Evolutionary conservation across 2,113 vertebrate species (phyloP), one percentile per base, ranked within the genome.

Genomic region (Shinisaurus crocodilurus): DNA sequence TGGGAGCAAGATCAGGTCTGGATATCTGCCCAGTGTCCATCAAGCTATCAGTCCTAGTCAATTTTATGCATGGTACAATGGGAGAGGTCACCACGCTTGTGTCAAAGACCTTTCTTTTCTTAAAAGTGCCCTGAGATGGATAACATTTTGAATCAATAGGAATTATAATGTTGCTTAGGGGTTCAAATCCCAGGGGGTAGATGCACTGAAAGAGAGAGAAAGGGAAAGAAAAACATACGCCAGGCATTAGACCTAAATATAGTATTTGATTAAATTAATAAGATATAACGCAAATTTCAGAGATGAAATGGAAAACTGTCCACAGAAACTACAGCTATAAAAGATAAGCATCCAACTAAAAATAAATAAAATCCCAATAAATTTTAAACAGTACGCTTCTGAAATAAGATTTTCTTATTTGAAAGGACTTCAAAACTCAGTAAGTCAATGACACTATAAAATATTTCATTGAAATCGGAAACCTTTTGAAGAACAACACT

Each of bases 161-260:
- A 96, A 96, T 90, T 95, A 98, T 95, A 92, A 99, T 94, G 92
- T 98, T 98, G 95, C 96, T 98, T 95, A 98, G 92, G 12, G 98
- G 96, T 72, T 95, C 97, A 94, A 96, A 98, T 91, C 99, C 98
- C 94, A 99, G 96, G 29, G 99, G 99, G 95, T 98, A 99, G 92
- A 99, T 98, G 95, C 99, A 99, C 99, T 99, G 92, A 79, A 93
- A 85, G 60, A 91, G 91, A 89, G 72, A 91, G 8, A 72, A 45
- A 95, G 25, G 23, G 16, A 20, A 15, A 15, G 8, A 45, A 40
- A 34, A 6, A 43, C 6, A 88, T 25, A 80, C 18, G 5, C 43
- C 48, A 27, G n/a, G 69, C 27, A 32, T 54, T 57, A 82, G 29
- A 8, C 25, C 15, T 70, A 50, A 65, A 57, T 60, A 74, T 57